phyloP scores from a whole-genome alignment of 2,113 vertebrate species.

The Myxocyprinus asiaticus region DNA sequence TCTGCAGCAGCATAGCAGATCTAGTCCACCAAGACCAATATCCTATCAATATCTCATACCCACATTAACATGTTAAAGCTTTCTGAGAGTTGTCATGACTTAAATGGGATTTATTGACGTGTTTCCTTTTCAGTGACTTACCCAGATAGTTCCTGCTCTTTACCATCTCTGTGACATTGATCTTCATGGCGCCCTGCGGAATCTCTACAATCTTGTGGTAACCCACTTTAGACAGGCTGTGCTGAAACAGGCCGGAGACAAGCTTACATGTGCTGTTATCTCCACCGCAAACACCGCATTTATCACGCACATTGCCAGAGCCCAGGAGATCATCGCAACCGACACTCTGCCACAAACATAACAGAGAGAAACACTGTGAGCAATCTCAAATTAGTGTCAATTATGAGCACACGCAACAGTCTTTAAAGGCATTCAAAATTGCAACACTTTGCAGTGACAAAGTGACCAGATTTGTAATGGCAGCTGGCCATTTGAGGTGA shows the following conservation, averaged over 20 bases:
- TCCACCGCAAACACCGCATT: conserved; percentile 91
- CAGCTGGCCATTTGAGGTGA: no score
- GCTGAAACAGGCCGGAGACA: conserved; percentile 90
- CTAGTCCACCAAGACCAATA: no score
- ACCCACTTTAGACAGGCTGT: conserved; percentile 86
- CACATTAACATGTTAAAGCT: no score
- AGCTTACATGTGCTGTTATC: conserved; percentile 88
- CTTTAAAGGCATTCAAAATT: no score
- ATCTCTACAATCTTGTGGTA: conserved; percentile 97
- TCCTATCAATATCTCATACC: no score
- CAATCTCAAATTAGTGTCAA: no score
- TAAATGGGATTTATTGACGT: no score
- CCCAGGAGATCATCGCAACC: conserved; percentile 93
- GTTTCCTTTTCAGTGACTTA: conserved; percentile 64
- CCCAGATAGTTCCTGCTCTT: conserved; percentile 98
- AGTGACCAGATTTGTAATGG: no score
- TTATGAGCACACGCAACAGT: neutral
- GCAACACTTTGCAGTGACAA: no score
- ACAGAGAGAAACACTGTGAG: neutral
- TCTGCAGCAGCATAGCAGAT: no score
- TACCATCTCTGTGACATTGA: conserved; percentile 95
- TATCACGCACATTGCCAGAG: conserved; percentile 88
- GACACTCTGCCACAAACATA: conserved; percentile 74
- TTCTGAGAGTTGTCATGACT: no score
- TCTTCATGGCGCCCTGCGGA: conserved; percentile 94